Base-by-base conservation (phyloP, 2,113 vertebrate species). In the Paramisgurnus dabryanus region DNA sequence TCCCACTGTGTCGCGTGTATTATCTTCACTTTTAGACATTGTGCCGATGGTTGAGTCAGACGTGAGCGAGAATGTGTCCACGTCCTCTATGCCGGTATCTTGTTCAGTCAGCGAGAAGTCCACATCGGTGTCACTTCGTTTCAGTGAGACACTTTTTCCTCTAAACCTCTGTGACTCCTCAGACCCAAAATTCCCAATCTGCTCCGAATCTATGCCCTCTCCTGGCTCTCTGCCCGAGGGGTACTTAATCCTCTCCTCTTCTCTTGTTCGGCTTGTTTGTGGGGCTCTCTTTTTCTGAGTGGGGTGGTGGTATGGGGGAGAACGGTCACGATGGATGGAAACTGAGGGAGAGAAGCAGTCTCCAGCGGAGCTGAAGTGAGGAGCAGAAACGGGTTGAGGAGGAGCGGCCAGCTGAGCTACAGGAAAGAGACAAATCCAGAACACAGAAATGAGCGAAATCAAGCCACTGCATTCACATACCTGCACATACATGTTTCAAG, bases 201-300 rank as follows among this genome's bases (percentile, higher is more conserved):
- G 88, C 78, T 93, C 91, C 0, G 92, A 90, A 80, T 94, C 93
- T 0, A 92, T 93, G 70, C 93, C 93, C 81, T 94, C 93, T 7
- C 90, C 93, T 1, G 93, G 93, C 68, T 93, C 93, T 87, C 93
- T 90, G 74, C 89, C 90, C 12, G 82, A 55, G n/a, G 90, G 90
- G 79, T 88, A 92, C 12, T 83, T 84, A 15, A 72, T 47, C 11
- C 61, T 80, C 61, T 85, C 65, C 15, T 86, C 80, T 50, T 85
- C 83, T 47, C 78, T 82, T 10, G 65, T 81, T 71, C 72, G 80
- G 17, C 86, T 86, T 0, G 57, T 27, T 77, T 72, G 80, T 43
- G 40, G 11, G 40, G 76, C 4, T 71, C 74, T 90, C 82, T 85
- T 91, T 58, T 58, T 86, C 47, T 87, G 87, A 39, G 81, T 0